Evolutionary conservation across 2,113 vertebrate genomes (phyloP).

Genomic region (Dendropsophus ebraccatus): DNA sequence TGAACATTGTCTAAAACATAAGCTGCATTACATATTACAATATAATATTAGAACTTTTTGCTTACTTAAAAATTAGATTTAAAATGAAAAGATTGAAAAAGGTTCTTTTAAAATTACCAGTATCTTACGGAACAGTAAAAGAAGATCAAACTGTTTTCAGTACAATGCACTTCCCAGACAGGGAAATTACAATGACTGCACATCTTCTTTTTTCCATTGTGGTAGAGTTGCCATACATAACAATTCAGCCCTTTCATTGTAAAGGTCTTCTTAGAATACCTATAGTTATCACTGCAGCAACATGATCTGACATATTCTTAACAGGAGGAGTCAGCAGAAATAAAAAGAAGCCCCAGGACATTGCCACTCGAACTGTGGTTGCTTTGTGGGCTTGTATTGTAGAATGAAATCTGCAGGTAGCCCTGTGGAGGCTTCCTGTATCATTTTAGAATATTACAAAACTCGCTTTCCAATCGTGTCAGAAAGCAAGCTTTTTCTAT

Average conservation of each 20-base stretch:
- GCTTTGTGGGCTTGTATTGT: conserved; percentile 51
- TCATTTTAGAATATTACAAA: conserved; percentile 52
- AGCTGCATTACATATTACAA: not conserved
- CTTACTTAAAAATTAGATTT: not conserved
- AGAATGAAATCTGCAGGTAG: conserved; percentile 55
- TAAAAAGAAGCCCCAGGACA: conserved; percentile 55
- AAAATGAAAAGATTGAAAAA: not conserved
- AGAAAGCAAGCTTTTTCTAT: conserved; percentile 42
- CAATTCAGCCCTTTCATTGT: conserved; percentile 51
- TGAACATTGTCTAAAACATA: no score
- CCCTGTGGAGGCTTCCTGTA: conserved; percentile 48
- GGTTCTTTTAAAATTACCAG: not conserved
- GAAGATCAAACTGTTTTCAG: conserved; percentile 25
- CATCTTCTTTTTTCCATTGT: conserved; percentile 50
- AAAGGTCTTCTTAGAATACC: conserved; percentile 54
- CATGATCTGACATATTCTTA: conserved; percentile 57
- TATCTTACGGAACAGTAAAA: not conserved
- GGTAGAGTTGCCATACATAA: conserved; percentile 51
- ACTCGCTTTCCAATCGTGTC: conserved; percentile 15
- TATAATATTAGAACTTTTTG: not conserved
- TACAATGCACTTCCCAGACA: conserved; percentile 49
- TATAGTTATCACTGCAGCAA: conserved; percentile 56
- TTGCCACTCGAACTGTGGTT: conserved; percentile 41
- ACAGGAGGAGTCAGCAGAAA: conserved; percentile 50
- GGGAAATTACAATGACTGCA: conserved; percentile 55